Percentiles rank a stretch among this genome's conserved stretches.
Conservation (phyloP, 2,113 vertebrate genomes). For the Notarius quadriscutis region DNA sequence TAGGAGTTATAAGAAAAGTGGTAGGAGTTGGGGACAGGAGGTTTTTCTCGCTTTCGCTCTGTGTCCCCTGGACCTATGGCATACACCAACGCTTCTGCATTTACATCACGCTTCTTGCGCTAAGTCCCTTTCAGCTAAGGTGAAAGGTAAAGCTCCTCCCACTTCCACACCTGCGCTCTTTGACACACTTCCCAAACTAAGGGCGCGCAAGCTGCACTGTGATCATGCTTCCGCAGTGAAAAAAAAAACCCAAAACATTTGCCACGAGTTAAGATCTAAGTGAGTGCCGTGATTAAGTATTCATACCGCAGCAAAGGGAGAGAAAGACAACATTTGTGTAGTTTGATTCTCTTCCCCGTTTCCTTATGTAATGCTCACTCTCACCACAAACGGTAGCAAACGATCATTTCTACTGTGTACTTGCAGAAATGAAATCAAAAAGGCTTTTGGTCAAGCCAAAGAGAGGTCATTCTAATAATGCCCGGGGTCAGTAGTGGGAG, state of each 20-base stretch:
- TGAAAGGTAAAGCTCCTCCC: constrained; percentile 43
- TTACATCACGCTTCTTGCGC: not conserved
- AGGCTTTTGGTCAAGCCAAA: constrained; percentile 81
- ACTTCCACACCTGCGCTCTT: constrained; percentile 62
- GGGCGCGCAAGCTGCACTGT: constrained; percentile 36
- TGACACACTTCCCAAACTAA: constrained; percentile 62
- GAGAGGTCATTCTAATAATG: constrained; percentile 87
- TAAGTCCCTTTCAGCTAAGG: not conserved
- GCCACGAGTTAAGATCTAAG: constrained; percentile 6
- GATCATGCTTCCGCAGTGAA: constrained; percentile 58
- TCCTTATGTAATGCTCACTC: constrained; percentile 59
- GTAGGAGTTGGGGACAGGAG: not conserved
- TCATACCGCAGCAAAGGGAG: constrained; percentile 57
- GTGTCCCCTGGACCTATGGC: not conserved
- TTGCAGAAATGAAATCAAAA: constrained; percentile 79
- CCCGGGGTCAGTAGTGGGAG: constrained; percentile 81
- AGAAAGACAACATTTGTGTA: constrained; percentile 64
- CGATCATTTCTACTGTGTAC: constrained; percentile 69
- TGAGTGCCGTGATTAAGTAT: constrained; percentile 69
- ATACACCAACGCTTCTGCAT: not conserved
- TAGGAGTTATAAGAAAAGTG: not conserved
- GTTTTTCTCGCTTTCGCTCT: not conserved
- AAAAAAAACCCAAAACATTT: not conserved
- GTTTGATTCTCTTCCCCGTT: constrained; percentile 34
- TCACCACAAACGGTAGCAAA: constrained; percentile 27